Conservation (phyloP, 2,797 vertebrate species). For the Muscicapa comitata region DNA sequence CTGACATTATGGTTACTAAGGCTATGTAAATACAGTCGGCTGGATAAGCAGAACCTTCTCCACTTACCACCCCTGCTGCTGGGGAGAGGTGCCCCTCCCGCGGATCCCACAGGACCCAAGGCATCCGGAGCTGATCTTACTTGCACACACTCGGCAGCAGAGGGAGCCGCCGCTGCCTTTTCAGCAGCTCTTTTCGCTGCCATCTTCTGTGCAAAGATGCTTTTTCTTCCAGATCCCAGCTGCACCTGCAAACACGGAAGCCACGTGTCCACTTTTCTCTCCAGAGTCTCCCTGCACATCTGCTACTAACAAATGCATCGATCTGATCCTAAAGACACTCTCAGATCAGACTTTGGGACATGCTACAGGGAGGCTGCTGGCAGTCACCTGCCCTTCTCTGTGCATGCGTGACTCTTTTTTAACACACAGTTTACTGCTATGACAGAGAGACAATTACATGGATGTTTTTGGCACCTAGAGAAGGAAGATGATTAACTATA, state of each 20-base stretch:
- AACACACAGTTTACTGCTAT: background rate
- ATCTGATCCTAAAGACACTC: background rate
- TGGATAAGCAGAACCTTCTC: background rate
- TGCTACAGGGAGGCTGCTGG: background rate
- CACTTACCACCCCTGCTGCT: background rate
- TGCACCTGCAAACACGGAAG: conserved; percentile 56
- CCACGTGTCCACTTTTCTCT: background rate
- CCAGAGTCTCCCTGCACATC: background rate
- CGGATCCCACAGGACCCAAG: background rate
- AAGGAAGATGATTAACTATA: background rate
- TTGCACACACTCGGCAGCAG: background rate
- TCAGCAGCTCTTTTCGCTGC: conserved; percentile 82
- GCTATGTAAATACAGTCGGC: background rate
- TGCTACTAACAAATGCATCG: background rate
- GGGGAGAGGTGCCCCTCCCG: background rate
- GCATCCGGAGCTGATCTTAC: background rate
- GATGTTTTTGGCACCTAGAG: background rate
- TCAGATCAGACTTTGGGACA: background rate
- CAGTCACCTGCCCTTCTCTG: background rate
- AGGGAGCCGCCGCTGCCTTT: conserved; percentile 5
- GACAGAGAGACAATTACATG: background rate
- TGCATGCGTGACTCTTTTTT: background rate
- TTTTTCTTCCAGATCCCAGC: conserved; percentile 77
- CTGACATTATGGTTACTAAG: background rate
- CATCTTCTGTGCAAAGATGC: conserved; percentile 94